Percentiles rank a stretch among this genome's conserved stretches.
These are phyloP conservation scores for Lamprologus lemairii DNA, from an alignment of 2,113 vertebrate genomes.

Conservation along the genomic window DNA sequence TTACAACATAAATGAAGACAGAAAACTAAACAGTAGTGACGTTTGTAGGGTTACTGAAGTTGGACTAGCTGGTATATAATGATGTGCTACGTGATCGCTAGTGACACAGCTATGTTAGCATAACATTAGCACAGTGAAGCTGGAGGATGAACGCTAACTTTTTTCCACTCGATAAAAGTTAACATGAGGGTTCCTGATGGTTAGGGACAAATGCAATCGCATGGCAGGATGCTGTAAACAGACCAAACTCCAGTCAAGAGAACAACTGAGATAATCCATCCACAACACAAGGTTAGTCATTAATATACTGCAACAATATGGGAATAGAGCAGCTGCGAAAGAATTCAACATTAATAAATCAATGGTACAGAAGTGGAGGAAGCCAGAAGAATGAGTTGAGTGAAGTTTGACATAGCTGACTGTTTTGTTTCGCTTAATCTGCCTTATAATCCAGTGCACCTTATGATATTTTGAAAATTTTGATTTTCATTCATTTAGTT, in stretches of 20 bases:
- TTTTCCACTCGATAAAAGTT: not conserved
- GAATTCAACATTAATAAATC: not conserved
- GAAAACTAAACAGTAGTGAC: too few species aligned
- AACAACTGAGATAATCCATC: not conserved
- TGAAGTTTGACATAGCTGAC: not conserved
- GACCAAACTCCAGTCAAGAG: not conserved
- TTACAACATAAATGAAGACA: too few species aligned
- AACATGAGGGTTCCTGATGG: not conserved
- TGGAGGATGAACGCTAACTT: fast-evolving
- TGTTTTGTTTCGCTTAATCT: not conserved
- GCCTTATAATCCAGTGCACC: not conserved
- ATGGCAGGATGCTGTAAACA: not conserved
- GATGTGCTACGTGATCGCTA: not conserved
- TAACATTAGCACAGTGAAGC: not conserved
- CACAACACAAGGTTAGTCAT: fast-evolving
- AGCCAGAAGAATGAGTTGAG: fast-evolving
- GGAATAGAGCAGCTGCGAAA: not conserved
- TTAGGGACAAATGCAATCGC: fast-evolving
- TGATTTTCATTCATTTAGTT: not conserved
- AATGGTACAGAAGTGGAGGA: not conserved
- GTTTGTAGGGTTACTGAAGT: too few species aligned
- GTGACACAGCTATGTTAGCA: not conserved
- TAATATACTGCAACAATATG: not conserved
- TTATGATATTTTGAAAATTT: not conserved
- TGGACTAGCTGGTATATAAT: fast-evolving